A percentile compares a stretch with the other conserved stretches of the same genome.
Evolutionary conservation across 2,113 vertebrate species (phyloP).

Genomic region (Melospiza georgiana): DNA sequence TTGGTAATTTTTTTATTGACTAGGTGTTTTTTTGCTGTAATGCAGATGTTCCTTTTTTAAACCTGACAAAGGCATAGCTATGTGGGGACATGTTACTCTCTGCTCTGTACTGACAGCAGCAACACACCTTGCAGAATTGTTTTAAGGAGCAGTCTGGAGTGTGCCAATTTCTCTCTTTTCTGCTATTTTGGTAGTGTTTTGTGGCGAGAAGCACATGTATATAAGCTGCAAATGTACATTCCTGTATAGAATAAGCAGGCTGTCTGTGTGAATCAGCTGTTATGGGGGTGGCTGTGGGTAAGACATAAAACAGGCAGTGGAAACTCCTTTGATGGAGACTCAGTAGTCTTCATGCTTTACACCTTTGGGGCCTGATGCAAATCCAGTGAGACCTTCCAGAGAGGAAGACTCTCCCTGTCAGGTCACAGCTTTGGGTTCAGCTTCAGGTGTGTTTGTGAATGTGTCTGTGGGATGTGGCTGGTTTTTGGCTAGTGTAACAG

Average conservation of each 20-base stretch:
- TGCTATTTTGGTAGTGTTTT: conserved; percentile 37
- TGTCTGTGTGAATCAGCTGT: conserved; percentile 46
- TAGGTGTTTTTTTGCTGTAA: not conserved
- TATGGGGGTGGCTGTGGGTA: conserved; percentile 41
- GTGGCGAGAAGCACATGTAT: not conserved
- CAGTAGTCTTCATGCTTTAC: not conserved
- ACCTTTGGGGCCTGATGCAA: not conserved
- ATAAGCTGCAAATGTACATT: conserved; percentile 49
- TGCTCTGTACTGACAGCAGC: not conserved
- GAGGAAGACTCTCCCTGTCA: not conserved
- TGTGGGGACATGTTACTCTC: not conserved
- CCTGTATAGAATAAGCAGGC: conserved; percentile 25
- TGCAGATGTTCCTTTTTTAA: not conserved
- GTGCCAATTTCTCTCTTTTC: not conserved
- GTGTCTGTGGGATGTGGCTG: not conserved
- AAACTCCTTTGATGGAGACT: conserved; percentile 2
- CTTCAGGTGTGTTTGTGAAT: not conserved
- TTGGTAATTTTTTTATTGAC: not conserved
- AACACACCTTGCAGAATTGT: conserved; percentile 11
- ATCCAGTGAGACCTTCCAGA: not conserved
- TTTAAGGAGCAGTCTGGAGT: not conserved
- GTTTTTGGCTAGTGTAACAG: not conserved
- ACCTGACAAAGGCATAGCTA: not conserved
- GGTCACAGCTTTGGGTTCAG: not conserved
- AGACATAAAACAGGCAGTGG: conserved; percentile 14